These are phyloP conservation scores for Thermophis baileyi DNA, from an alignment of 2,113 vertebrate genomes.

Conservation along the genomic window DNA sequence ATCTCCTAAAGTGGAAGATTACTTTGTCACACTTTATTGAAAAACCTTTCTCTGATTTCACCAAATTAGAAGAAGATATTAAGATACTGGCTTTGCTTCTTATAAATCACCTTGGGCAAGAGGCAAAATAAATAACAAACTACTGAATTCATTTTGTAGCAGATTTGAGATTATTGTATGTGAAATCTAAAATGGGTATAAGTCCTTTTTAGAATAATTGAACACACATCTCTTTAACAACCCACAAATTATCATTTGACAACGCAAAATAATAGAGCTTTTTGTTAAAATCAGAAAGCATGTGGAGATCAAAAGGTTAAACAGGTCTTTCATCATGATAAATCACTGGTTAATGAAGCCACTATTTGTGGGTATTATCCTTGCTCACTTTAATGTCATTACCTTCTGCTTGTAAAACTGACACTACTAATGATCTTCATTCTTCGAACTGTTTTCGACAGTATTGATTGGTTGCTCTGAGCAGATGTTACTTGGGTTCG, in stretches of 20 bases:
- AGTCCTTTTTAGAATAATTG: conserved; percentile 71
- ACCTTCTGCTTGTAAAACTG: conserved; percentile 97
- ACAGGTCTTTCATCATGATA: conserved; percentile 98
- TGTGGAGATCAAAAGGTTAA: conserved; percentile 91
- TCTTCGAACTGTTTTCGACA: conserved; percentile 95
- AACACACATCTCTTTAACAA: conserved; percentile 75
- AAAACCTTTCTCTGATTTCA: not conserved
- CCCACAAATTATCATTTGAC: conserved; percentile 78
- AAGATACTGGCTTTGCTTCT: not conserved
- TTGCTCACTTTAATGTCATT: conserved; percentile 88
- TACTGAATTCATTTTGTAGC: conserved; percentile 26
- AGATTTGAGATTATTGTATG: conserved; percentile 20
- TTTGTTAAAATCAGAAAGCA: conserved; percentile 78
- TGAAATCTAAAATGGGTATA: conserved; percentile 53
- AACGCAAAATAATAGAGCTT: conserved; percentile 79
- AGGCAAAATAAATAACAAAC: not conserved
- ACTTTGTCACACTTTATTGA: not conserved
- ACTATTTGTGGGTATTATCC: conserved; percentile 87
- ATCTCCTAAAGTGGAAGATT: not conserved
- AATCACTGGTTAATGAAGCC: conserved; percentile 98
- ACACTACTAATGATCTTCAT: conserved; percentile 90
- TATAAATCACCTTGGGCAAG: not conserved
- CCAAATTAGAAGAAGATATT: not conserved
- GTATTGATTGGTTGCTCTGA: conserved; percentile 95
- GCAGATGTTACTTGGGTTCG: conserved; percentile 89